Base-by-base conservation (phyloP, 2,113 vertebrate species). In the Protobothrops flavoviridis region DNA sequence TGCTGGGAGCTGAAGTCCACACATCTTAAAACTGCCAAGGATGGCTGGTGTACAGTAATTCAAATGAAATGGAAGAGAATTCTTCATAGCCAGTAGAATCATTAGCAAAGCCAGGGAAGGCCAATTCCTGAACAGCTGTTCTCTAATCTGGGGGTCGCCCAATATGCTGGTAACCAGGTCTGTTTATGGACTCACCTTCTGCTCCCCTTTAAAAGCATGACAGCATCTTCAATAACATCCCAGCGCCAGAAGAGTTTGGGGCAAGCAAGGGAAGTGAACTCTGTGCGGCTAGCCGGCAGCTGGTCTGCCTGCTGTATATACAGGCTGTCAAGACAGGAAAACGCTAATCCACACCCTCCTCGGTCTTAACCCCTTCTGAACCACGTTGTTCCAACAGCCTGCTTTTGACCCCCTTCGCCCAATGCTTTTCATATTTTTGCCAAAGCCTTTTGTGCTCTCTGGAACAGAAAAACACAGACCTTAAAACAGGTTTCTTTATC, bases 311-410 rank as follows among this genome's bases (percentile, higher is more conserved):
- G 88, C 43, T 93, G 74, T 96, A 92, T 45, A 87, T 91, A 48
- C 93, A 92, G 91, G 90, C 90, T 57, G 61, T 88, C 33, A 92
- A 94, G 90, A 94, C 96, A 97, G 94, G 92, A 93, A 96, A 96
- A 96, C 97, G 95, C 96, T 96, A 95, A 43, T n/a, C 81, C 12
- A 5, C 74, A 52, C 92, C 92, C 56, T 45, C 85, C 48, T 23
- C 59, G 64, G 89, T 48, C 48, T 98, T 98, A 98, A 98, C 98
- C 94, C 97, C 4, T 95, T 94, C 89, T 92, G 93, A 92, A 93
- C 91, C 93, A 90, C 43, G 69, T 94, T 90, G 74, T 92, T 9
- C 52, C 93, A 86, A 48, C 93, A 3, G 29, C 0, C 33, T 93
- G 91, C 87, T 3, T 53, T 94, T 96, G 95, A 94, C 94, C 91